Conservation (phyloP, 2,888 invertebrate species). For the Lumbricus terrestris region DNA sequence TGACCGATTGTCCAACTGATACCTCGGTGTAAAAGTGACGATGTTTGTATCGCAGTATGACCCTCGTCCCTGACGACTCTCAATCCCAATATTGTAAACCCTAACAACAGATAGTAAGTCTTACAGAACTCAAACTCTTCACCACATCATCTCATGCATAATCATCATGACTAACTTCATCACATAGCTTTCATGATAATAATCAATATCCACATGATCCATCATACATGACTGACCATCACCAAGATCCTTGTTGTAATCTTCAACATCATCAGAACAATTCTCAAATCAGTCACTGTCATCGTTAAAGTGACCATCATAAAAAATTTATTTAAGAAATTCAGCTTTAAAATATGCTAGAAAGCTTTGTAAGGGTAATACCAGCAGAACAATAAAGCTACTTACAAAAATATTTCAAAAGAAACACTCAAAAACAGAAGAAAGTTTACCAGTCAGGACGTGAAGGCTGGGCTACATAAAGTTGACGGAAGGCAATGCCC, state of each 20-base stretch:
- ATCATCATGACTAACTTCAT: background rate
- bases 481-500: conserved; percentile 69
- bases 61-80: conserved; percentile 82
- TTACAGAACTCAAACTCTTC: background rate
- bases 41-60: conserved; percentile 86
- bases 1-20: conserved; percentile 87
- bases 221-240: background rate
- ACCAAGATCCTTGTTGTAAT: background rate
- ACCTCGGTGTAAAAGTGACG: conserved; percentile 87
- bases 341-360: background rate
- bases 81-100: conserved; percentile 83
- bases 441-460: conserved; percentile 65
- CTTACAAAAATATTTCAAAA: background rate
- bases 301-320: background rate
- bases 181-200: background rate
- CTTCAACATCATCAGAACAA: background rate
- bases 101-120: conserved; percentile 48
- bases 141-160: background rate
- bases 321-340: background rate
- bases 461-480: conserved; percentile 66
- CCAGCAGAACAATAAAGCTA: background rate
- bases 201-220: no score
- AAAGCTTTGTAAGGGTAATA: background rate
- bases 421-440: background rate
- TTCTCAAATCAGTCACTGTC: background rate